These are phyloP conservation scores for Dicaeum eximium DNA, from an alignment of 2,113 vertebrate species.

Conservation along the genomic window DNA sequence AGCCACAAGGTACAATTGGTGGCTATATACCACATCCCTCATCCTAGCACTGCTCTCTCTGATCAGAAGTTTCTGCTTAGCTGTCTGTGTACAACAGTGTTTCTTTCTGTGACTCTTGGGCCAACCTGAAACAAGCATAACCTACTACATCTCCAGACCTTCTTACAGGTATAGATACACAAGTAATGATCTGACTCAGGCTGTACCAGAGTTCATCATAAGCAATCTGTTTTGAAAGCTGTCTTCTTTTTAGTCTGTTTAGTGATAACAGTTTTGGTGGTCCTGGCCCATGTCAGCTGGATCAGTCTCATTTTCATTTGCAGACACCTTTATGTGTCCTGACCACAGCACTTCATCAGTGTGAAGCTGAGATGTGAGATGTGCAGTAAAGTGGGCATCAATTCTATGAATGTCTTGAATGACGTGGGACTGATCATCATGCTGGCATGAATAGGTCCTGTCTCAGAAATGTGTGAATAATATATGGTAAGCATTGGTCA, in stretches of 20 bases:
- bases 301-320: background rate
- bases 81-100: background rate
- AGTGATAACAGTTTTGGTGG: background rate
- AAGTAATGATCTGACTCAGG: background rate
- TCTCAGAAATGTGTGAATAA: background rate
- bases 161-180: background rate
- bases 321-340: background rate
- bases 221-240: background rate
- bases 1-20: background rate
- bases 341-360: background rate
- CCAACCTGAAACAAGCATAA: background rate
- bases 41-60: background rate
- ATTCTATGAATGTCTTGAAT: background rate
- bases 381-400: background rate
- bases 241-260: background rate
- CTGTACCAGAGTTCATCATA: background rate
- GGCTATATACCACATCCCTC: background rate
- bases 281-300: background rate
- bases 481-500: fast-evolving
- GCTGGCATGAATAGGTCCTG: background rate
- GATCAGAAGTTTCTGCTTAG: background rate
- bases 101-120: background rate
- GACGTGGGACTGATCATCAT: background rate
- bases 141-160: background rate
- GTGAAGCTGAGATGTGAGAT: background rate